Evolutionary conservation across 2,113 vertebrate genomes (phyloP), one percentile per base, ranked within the genome.

Genomic region (Eupsittula cactorum): DNA sequence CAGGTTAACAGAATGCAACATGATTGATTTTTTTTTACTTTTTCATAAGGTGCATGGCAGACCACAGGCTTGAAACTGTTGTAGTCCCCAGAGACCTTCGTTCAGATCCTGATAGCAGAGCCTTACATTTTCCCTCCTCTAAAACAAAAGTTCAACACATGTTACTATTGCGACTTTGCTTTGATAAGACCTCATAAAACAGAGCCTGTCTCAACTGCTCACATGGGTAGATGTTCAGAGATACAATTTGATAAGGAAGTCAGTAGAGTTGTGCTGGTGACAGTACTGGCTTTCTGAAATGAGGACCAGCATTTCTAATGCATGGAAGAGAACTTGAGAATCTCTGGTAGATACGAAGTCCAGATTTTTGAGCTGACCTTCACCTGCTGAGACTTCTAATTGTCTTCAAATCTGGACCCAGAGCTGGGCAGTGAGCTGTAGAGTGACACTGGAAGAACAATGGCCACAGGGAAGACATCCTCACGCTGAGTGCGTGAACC

Each of bases 401-500:
- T 35, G 18, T 53, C 35, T n/a, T 76, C 29, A 60, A 9, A 37
- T 41, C 10, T 81, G 75, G 25, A 46, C 11, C 27, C 44, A 39
- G n/a, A 35, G 57, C 57, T 59, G 13, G 21, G n/a, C 57, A 59
- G 21, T 15, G 33, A 59, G 57, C 47, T 31, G 11, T 49, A 44
- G 15, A 59, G 14, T 65, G 46, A 27, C 0, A 7, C 35, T 11
- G 47, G 19, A 44, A 50, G 50, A 84, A 35, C 55, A 53, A 13
- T 4, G 3, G 11, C 11, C 1, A 0, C 0, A 1, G 17, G 11
- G 5, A 18, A 11, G 11, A 4, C 2, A 1, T 83, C 28, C 2
- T 6, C 16, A 75, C 14, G 15, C 63, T 13, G 16, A 55, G 47
- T 25, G 14, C 12, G 24, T 1, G 6, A 80, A 62, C 7, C 9